Conservation (phyloP, 1,140 invertebrate genomes). For the Zaprionus ghesquierei region DNA sequence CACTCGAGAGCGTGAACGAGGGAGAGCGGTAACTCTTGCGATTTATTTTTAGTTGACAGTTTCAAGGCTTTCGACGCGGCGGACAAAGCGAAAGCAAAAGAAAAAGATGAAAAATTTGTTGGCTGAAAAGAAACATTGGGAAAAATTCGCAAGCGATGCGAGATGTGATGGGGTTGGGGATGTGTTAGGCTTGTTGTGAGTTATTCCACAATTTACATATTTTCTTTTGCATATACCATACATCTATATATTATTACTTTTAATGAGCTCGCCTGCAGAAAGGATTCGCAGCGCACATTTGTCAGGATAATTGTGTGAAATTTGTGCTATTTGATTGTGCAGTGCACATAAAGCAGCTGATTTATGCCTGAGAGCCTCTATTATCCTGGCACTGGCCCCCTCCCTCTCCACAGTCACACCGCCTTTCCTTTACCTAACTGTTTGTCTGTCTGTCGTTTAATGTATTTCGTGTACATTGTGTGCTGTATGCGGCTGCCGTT, state of each 20-base stretch:
- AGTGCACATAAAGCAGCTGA: slow-evolving; percentile 43
- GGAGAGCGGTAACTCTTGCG: slow-evolving; percentile 50
- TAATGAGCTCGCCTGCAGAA: slow-evolving; percentile 50
- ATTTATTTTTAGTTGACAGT: slow-evolving; percentile 81
- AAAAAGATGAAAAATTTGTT: slow-evolving; percentile 32
- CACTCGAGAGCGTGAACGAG: slow-evolving; percentile 18
- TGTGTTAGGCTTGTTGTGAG: slow-evolving; percentile 20
- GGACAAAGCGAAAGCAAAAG: slow-evolving; percentile 35
- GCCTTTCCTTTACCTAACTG: not conserved
- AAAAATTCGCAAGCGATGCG: slow-evolving; percentile 38
- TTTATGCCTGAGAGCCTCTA: slow-evolving; percentile 57
- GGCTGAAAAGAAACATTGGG: slow-evolving; percentile 43
- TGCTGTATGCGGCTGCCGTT: slow-evolving; percentile 46
- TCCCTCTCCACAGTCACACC: not conserved
- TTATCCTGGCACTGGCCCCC: slow-evolving; percentile 28
- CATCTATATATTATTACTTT: slow-evolving; percentile 19
- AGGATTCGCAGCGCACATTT: slow-evolving; percentile 10
- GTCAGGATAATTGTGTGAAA: slow-evolving; percentile 53
- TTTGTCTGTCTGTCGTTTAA: slow-evolving; percentile 19
- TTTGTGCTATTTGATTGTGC: slow-evolving; percentile 61
- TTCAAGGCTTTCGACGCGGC: slow-evolving; percentile 75
- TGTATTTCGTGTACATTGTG: slow-evolving; percentile 15
- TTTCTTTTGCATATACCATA: slow-evolving; percentile 18
- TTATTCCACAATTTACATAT: slow-evolving; percentile 53
- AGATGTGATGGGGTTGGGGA: not conserved